A percentile compares a stretch with the other conserved stretches of the same genome.
These are phyloP conservation scores for Phyto melanocephala DNA, from an alignment of 2,888 invertebrate species.

Conservation along the genomic window DNA sequence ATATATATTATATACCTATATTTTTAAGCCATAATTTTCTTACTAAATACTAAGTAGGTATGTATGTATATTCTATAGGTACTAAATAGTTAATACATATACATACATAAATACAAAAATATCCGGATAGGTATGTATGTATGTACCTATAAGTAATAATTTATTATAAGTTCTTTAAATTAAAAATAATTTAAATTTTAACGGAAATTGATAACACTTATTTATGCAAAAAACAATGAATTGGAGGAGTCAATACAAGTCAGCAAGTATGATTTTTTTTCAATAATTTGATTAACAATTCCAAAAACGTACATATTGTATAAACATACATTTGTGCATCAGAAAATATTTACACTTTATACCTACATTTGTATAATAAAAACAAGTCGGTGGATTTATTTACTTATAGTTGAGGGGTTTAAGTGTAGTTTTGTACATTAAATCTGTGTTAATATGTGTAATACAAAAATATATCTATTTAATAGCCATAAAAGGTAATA, in stretches of 20 bases:
- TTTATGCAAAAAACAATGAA: constrained; percentile 29
- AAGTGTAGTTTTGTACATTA: too few relatives aligned
- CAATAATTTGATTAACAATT: constrained; percentile 28
- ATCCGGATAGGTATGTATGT: too few relatives aligned
- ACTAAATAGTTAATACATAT: too few relatives aligned
- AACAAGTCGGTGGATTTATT: neutral
- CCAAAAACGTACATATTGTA: too few relatives aligned
- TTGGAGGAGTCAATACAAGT: neutral
- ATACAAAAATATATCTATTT: constrained; percentile 20
- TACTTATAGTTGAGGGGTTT: neutral
- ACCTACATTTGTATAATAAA: neutral
- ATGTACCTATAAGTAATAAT: too few relatives aligned
- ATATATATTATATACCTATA: too few relatives aligned
- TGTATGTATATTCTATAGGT: too few relatives aligned
- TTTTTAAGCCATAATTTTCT: too few relatives aligned
- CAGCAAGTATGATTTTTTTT: neutral
- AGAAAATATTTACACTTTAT: neutral
- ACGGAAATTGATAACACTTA: constrained; percentile 41
- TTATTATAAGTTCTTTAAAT: constrained; percentile 16
- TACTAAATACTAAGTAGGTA: too few relatives aligned
- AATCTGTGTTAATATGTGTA: too few relatives aligned
- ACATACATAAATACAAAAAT: too few relatives aligned
- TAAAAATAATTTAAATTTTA: constrained; percentile 40
- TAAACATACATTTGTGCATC: too few relatives aligned
- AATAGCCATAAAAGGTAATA: constrained; percentile 50